phyloP scores from a whole-genome alignment of 2,888 invertebrate genomes.

The Steinernema scapterisci region DNA sequence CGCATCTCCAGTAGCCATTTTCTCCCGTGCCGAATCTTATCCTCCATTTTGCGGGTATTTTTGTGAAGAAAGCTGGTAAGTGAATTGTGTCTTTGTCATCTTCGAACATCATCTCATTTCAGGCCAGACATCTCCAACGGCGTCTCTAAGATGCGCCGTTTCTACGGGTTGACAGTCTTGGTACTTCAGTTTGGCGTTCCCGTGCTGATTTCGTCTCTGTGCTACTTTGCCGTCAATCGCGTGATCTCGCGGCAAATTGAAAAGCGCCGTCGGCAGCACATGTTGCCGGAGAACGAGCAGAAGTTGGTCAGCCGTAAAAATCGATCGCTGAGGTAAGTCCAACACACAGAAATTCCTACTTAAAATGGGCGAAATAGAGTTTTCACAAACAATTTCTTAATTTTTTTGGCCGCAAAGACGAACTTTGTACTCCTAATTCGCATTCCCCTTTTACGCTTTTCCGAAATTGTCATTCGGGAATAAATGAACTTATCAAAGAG shows the following conservation, averaged over 20 bases:
- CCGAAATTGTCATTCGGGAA: no score
- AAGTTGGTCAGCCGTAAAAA: constrained; percentile 45
- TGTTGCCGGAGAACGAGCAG: constrained; percentile 46
- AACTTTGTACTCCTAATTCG: no score
- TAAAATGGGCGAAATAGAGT: no score
- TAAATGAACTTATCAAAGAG: no score
- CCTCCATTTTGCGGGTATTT: constrained; percentile 61
- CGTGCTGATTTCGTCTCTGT: constrained; percentile 57
- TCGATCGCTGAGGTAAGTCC: constrained; percentile 40
- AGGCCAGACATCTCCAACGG: constrained; percentile 59
- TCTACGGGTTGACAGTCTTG: constrained; percentile 53
- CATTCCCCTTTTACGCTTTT: no score
- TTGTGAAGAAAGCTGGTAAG: constrained; percentile 65
- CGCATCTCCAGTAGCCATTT: constrained; percentile 63
- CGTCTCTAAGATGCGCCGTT: constrained; percentile 41
- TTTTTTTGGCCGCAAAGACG: no score
- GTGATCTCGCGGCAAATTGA: constrained; percentile 46
- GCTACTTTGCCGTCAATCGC: constrained; percentile 49
- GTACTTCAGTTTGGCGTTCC: constrained; percentile 66
- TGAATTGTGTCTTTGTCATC: background rate
- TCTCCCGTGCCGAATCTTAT: constrained; percentile 52
- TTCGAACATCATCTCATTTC: no score
- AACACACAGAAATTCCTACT: no score
- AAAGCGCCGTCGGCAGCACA: constrained; percentile 45
- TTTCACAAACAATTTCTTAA: no score